Evolutionary conservation across 2,888 invertebrate species (phyloP).

Genomic region (Autographa pulchrina): DNA sequence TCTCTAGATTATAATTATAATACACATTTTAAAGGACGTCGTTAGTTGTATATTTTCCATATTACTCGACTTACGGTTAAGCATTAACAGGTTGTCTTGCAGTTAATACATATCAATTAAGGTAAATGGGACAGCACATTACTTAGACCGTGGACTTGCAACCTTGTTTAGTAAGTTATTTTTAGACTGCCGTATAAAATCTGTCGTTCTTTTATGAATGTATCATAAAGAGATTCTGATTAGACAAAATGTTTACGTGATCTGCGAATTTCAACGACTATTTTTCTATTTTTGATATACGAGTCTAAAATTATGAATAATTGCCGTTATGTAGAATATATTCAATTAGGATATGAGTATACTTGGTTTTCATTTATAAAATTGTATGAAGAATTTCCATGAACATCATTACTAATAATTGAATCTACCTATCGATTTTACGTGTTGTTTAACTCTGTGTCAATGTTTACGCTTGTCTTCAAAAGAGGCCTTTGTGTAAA

Average conservation of each 20-base stretch:
- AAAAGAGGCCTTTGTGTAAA: not conserved
- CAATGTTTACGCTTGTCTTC: not conserved
- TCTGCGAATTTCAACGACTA: not conserved
- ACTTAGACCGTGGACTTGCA: constrained; percentile 2
- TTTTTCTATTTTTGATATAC: no score
- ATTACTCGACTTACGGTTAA: constrained; percentile 1
- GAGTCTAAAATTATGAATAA: no score
- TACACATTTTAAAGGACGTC: not conserved
- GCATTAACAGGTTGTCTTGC: not conserved
- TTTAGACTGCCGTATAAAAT: constrained; percentile 16
- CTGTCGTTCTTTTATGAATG: not conserved
- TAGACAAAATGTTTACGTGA: not conserved
- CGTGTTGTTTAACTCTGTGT: not conserved
- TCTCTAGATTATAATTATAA: not conserved
- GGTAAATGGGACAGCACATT: constrained; percentile 5
- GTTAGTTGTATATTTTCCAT: not conserved
- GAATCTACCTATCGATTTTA: not conserved
- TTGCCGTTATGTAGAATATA: no score
- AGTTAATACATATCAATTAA: constrained; percentile 8
- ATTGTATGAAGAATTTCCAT: no score
- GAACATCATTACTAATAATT: not conserved
- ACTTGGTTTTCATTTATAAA: no score
- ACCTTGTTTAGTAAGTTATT: constrained; percentile 13
- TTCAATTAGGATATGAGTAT: no score
- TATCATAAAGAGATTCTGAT: no score